Evolutionary conservation across 2,888 invertebrate species (phyloP).

Genomic region (Villa cingulata): DNA sequence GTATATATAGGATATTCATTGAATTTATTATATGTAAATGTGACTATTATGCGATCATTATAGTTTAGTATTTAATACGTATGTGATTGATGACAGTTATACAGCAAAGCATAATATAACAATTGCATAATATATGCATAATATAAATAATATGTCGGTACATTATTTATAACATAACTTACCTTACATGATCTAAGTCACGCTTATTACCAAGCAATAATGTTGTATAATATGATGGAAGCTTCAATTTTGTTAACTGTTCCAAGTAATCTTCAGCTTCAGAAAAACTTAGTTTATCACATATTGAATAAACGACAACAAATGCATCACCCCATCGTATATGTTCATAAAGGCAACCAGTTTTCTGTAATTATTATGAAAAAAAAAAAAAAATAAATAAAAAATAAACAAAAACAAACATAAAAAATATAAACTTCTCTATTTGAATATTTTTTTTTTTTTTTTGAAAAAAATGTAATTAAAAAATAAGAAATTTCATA

Average conservation of each 20-base stretch:
- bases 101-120: background rate
- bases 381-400: slow-evolving; percentile 9
- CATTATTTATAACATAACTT: too few relatives aligned
- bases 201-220: slow-evolving; percentile 67
- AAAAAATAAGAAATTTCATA: too few relatives aligned
- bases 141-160: background rate
- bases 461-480: too few relatives aligned
- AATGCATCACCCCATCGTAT: slow-evolving; percentile 73
- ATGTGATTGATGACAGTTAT: background rate
- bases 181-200: slow-evolving; percentile 69
- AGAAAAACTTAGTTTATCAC: slow-evolving; percentile 59
- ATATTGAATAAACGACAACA: slow-evolving; percentile 68
- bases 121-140: background rate
- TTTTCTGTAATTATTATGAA: slow-evolving; percentile 37
- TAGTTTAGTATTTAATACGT: too few relatives aligned
- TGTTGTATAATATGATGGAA: slow-evolving; percentile 63
- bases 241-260: slow-evolving; percentile 53
- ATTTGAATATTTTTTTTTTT: too few relatives aligned
- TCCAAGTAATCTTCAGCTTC: slow-evolving; percentile 60
- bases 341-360: slow-evolving; percentile 61
- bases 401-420: too few relatives aligned
- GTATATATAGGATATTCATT: too few relatives aligned
- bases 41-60: too few relatives aligned
- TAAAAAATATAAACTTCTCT: too few relatives aligned
- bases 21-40: too few relatives aligned